Evolutionary conservation across 2,888 invertebrate genomes (phyloP).

Genomic region (Diarsia mendica): DNA sequence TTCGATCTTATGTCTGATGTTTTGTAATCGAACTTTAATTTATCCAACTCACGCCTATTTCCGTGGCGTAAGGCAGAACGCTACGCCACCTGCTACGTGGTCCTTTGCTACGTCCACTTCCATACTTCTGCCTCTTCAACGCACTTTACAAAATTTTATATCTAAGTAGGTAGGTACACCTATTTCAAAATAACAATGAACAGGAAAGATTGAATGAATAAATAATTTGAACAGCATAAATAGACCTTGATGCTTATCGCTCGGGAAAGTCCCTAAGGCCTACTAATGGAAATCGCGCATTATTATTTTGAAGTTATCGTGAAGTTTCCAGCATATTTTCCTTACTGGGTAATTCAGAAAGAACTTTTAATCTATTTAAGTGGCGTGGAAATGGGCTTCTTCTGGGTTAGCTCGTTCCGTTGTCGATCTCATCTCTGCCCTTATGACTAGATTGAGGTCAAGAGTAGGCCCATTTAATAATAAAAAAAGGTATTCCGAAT

Average conservation of each 20-base stretch:
- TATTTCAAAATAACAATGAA: not conserved
- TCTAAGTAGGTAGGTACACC: not conserved
- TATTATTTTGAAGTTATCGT: not conserved
- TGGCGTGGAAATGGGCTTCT: too few species aligned
- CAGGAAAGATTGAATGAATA: conserved; percentile 27
- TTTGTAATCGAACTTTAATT: not conserved
- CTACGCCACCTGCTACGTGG: not conserved
- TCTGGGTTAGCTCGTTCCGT: too few species aligned
- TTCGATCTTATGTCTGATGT: not conserved
- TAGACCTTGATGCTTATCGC: not conserved
- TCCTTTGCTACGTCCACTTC: not conserved
- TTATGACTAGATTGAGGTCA: too few species aligned
- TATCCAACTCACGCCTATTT: not conserved
- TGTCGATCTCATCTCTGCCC: too few species aligned
- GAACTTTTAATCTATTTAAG: not conserved
- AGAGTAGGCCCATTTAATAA: too few species aligned
- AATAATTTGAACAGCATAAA: not conserved
- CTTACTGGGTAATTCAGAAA: not conserved
- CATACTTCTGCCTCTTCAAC: not conserved
- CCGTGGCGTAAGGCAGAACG: not conserved
- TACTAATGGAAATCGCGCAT: not conserved
- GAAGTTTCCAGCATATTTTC: not conserved
- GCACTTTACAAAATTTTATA: not conserved
- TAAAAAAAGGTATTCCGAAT: not conserved
- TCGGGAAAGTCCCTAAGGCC: conserved; percentile 8